Conservation (phyloP, 2,888 invertebrate species). For the Cactoblastis cactorum region DNA sequence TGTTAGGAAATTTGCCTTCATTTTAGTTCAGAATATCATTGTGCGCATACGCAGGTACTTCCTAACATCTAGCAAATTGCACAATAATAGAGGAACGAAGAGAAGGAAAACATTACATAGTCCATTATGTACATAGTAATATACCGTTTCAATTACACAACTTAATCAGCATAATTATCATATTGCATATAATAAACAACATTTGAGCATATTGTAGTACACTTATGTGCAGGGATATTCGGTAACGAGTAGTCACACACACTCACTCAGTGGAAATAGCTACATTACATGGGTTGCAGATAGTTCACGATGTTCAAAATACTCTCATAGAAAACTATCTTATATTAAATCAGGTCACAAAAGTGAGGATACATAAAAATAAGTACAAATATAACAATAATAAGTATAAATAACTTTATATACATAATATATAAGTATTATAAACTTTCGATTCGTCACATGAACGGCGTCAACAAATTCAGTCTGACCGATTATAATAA, state of each 20-base stretch:
- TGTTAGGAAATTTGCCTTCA: slow-evolving; percentile 40
- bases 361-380: slow-evolving; percentile 64
- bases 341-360: slow-evolving; percentile 79
- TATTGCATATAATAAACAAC: slow-evolving; percentile 27
- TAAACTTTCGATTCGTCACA: slow-evolving; percentile 39
- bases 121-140: slow-evolving; percentile 45
- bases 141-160: slow-evolving; percentile 27
- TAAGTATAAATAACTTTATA: slow-evolving; percentile 42
- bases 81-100: slow-evolving; percentile 38
- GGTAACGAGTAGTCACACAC: slow-evolving; percentile 53
- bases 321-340: slow-evolving; percentile 62
- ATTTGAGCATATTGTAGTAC: slow-evolving; percentile 47
- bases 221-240: slow-evolving; percentile 52
- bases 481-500: slow-evolving; percentile 29
- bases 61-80: slow-evolving; percentile 54
- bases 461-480: slow-evolving; percentile 40
- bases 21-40: slow-evolving; percentile 20
- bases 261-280: slow-evolving; percentile 26
- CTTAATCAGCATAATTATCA: slow-evolving; percentile 30
- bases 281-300: slow-evolving; percentile 31
- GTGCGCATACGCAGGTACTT: slow-evolving; percentile 48
- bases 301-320: slow-evolving; percentile 46
- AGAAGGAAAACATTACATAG: slow-evolving; percentile 30
- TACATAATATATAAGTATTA: slow-evolving; percentile 30
- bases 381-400: slow-evolving; percentile 38